Evolutionary conservation across 2,888 invertebrate genomes (phyloP), one percentile per base, ranked within the genome.

Genomic region (Leptopilina myrica): DNA sequence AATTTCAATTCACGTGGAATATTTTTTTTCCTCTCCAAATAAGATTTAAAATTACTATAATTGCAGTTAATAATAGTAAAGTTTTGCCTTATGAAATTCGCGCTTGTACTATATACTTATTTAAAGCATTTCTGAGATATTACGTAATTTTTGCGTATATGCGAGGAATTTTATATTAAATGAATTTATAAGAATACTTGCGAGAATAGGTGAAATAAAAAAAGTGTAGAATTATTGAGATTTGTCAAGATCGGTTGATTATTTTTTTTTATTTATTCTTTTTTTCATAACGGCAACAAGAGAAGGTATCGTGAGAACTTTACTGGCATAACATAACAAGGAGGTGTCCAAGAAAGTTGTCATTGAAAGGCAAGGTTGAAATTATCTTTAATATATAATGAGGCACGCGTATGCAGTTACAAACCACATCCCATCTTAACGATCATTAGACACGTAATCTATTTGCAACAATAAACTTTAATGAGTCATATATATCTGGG

Each of bases 301-400:
- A 73, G 73, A 56, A 82, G 66, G 69, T 81, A 85, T 83, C 90
- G 91, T 91, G 91, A 88, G 91, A 91, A 90, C 81, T 78, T 85
- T 81, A 79, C 78, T 79, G 76, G 80, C 85, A 82, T 83, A 84
- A 84, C 81, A n/a, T 33, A 73, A 53, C 53, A 69, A 56, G 33
- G 79, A 80, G 80, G 80, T 84, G 85, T 84, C 80, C 82, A 78
- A 76, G 78, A 65, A 82, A 79, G 82, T 67, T 84, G 89, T 88
- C 89, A 89, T 90, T 88, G 90, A 87, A 84, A 83, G 84, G 83
- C 88, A 91, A 91, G 90, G 90, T 85, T 87, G 85, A 64, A 78
- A 78, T 79, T 83, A 81, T 83, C 81, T 80, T 81, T 81, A 78
- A 82, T 80, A 82, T 80, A 76, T 67, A 83, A 81, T 69, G 64